Evolutionary conservation across 2,113 vertebrate species (phyloP).

Genomic region (Saccopteryx bilineata): DNA sequence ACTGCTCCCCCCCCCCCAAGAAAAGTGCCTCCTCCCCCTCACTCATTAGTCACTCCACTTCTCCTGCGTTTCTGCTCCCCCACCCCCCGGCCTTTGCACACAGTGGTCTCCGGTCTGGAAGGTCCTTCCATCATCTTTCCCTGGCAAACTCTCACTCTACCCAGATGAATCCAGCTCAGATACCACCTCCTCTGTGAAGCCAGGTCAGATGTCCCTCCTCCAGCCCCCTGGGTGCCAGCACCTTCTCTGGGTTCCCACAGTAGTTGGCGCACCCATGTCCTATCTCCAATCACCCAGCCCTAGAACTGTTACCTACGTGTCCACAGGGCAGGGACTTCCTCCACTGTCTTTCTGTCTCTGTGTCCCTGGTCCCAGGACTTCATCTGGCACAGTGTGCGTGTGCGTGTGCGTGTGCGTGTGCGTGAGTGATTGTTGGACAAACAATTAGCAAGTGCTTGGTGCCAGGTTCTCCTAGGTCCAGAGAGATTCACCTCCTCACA

Average conservation of each 20-base stretch:
- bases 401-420: neutral
- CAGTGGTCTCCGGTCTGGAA: neutral
- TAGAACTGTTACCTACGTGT: accelerated
- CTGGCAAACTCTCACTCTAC: neutral
- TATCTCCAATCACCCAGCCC: neutral
- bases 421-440: accelerated
- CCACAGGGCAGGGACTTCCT: neutral
- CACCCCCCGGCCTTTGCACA: accelerated
- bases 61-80: neutral
- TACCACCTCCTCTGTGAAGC: neutral
- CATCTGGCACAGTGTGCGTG: neutral
- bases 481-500: accelerated
- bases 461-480: neutral
- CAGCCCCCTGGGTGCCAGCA: neutral
- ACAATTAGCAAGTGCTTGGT: accelerated
- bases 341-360: neutral
- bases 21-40: neutral
- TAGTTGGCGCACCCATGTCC: accelerated
- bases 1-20: neutral
- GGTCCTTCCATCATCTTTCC: neutral
- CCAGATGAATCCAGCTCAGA: neutral
- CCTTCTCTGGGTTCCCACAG: neutral
- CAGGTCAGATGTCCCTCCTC: neutral
- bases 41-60: too few relatives aligned
- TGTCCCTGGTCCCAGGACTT: neutral